Base-by-base conservation (phyloP, 1,140 invertebrate genomes). In the Cyclina sinensis region DNA sequence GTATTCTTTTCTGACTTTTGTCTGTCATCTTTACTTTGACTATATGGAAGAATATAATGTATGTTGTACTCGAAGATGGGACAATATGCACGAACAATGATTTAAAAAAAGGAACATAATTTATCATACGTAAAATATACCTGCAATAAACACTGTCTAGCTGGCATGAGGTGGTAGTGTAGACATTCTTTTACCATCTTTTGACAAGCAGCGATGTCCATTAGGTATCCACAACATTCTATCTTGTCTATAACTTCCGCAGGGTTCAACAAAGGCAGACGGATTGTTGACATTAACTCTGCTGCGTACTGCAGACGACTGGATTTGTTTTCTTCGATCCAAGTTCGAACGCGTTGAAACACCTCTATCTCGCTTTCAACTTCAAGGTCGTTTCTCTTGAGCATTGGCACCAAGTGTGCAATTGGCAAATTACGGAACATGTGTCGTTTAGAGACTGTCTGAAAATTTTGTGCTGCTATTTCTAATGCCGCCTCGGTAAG, bases 91-190 rank as follows among this genome's bases (percentile, higher is more conserved):
- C n/a, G n/a, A n/a, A n/a, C n/a, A n/a, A n/a, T n/a, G n/a, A n/a
- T n/a, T n/a, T n/a, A n/a, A n/a, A n/a, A n/a, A n/a, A n/a, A n/a
- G n/a, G n/a, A n/a, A n/a, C 35, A 74, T 37, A 21, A 14, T 37
- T 32, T 59, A 12, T 5, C 32, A 32, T 65, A 30, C 39, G 48
- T 46, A 68, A 18, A 30, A 79, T 24, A 43, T 54, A 93, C 92
- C 91, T 93, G 92, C 9, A 93, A 51, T 21, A 93, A 79, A 43
- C 90, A 89, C 68, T 93, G 92, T 32, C 92, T 81, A n/a, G 90
- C 86, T 1, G 92, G 92, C 86, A 93, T 90, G 35, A 91, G 89
- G 54, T 93, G 92, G 62, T 93, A 93, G 70, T 93, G 92, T 3
- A 93, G 85, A 1, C 91, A 90, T 62, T 93, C 92, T 59, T 93